Base-by-base conservation (phyloP, 2,797 vertebrate genomes). In the Psittacula derbiana region DNA sequence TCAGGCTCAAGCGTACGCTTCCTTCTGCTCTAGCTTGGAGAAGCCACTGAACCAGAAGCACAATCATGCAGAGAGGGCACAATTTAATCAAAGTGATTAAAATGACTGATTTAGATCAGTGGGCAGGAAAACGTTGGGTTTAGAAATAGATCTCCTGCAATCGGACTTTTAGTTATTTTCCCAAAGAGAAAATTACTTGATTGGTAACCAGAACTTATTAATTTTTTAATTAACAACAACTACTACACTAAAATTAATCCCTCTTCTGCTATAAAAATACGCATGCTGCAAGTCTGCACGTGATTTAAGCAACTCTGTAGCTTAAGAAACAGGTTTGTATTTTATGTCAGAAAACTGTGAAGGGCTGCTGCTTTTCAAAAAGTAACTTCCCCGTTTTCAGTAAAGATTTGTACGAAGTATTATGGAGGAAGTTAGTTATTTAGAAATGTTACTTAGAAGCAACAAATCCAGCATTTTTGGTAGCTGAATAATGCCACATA, bases 11-110 rank as follows among this genome's bases (percentile, higher is more conserved):
- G 64, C 1, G 0, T 36, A 43, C 8, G 47, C 16, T 5, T 3
- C 7, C 70, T 72, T 91, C 74, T 81, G 31, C 66, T 87, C 60
- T 27, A 73, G 67, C 40, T 66, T 70, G 47, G 20, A 33, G 19
- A 85, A 90, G 46, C n/a, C 70, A 69, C 49, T 62, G 91, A 94
- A 88, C 33, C 66, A 83, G 61, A 91, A 92, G 65, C 41, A 88
- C 38, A 81, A 58, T 24, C 62, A 50, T 6, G 28, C 36, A 88
- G 73, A 83, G 21, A 0, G 0, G 46, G 75, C 61, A 80, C 30
- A 92, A 76, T 83, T 86, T 86, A 90, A 83, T 80, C 53, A 28
- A 83, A 93, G 44, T 49, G 7, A 80, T 67, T 78, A n/a, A 67
- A 93, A 90, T 46, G 11, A 76, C 49, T 74, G 65, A 53, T 80